Conservation (phyloP, 2,797 vertebrate genomes). For the Pseudopleuronectes americanus region DNA sequence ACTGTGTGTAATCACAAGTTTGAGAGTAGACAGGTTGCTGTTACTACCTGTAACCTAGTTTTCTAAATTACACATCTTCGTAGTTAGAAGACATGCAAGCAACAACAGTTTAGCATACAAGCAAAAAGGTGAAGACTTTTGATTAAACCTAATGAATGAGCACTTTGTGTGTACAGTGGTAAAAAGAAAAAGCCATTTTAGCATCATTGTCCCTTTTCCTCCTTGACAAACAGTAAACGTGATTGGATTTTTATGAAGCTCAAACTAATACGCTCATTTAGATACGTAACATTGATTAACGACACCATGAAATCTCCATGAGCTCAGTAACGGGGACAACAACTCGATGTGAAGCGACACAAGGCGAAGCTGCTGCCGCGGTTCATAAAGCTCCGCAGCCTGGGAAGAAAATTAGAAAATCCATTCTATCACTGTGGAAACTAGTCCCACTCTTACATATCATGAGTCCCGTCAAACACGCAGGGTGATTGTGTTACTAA, state of each 20-base stretch:
- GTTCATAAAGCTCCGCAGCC: background rate
- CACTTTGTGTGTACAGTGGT: too few relatives aligned
- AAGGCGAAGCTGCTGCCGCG: background rate
- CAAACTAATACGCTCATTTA: background rate
- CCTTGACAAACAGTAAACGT: background rate
- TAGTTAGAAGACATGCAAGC: too few relatives aligned
- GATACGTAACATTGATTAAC: background rate
- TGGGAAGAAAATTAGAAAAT: background rate
- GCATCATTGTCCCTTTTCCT: background rate
- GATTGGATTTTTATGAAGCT: background rate
- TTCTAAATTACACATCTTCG: too few relatives aligned
- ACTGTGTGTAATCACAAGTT: too few relatives aligned
- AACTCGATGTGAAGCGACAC: background rate
- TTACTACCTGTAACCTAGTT: too few relatives aligned
- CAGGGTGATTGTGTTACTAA: slow-evolving; percentile 1
- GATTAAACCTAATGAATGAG: too few relatives aligned
- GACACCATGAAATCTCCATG: too few relatives aligned
- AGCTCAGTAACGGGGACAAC: background rate
- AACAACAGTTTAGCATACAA: too few relatives aligned
- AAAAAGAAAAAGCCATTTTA: too few relatives aligned
- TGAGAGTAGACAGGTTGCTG: too few relatives aligned
- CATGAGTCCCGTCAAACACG: slow-evolving; percentile 10
- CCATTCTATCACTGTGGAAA: background rate
- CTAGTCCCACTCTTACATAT: slow-evolving; percentile 3
- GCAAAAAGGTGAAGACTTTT: too few relatives aligned